Conservation (phyloP, 1,140 invertebrate genomes). For the Myzus persicae region DNA sequence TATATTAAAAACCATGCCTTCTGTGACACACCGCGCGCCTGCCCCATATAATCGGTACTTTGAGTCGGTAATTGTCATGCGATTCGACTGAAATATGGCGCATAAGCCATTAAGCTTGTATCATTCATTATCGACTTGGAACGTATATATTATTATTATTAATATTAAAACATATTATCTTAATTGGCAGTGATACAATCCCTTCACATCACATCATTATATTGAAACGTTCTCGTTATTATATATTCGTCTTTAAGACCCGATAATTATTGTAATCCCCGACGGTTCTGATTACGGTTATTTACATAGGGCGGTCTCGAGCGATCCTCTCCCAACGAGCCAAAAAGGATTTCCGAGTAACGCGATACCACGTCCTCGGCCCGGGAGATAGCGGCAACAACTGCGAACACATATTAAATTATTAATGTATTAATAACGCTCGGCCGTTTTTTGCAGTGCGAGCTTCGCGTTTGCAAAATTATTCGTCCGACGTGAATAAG, state of each 20-base stretch:
- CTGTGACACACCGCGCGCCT: background rate
- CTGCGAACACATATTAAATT: background rate
- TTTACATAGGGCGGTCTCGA: background rate
- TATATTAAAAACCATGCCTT: background rate
- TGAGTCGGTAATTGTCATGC: background rate
- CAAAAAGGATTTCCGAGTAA: conserved; percentile 1
- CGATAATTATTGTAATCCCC: background rate
- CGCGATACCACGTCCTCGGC: background rate
- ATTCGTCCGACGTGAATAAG: background rate
- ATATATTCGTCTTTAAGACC: background rate
- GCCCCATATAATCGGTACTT: background rate
- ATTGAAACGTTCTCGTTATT: background rate
- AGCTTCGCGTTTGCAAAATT: background rate
- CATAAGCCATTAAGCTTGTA: background rate
- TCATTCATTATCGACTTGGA: background rate
- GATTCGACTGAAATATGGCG: background rate
- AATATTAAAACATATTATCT: background rate
- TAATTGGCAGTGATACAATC: background rate
- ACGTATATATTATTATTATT: background rate
- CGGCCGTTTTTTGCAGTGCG: background rate
- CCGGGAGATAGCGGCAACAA: background rate
- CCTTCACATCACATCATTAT: conserved; percentile 9
- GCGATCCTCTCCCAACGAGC: background rate
- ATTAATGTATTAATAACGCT: conserved; percentile 8
- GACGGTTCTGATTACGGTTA: background rate